Evolutionary conservation across 2,113 vertebrate species (phyloP), one percentile per base, ranked within the genome.

Genomic region (Phalacrocorax carbo): DNA sequence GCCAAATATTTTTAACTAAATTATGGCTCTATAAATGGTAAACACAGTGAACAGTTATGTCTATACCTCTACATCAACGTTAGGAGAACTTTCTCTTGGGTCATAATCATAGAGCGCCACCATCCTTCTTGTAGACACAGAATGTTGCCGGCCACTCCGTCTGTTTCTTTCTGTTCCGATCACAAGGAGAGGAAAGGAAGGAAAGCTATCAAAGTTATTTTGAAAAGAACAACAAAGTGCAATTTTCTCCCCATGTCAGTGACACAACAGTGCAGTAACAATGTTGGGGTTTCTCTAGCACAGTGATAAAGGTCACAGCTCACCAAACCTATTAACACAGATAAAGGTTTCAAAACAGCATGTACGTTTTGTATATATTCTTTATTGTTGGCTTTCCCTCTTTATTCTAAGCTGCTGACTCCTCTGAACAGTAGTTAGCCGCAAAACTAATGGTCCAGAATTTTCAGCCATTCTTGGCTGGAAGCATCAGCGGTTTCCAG

Each of bases 61-160:
- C 72, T 54, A 34, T 98, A 99, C 99, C 99, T 99, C 99, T 11
- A 99, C 99, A 1, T 99, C 99, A 70, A 99, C 98, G 46, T 99
- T 99, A 3, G 99, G 99, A 18, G 99, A 99, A 96, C 99, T 99
- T 83, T 99, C 99, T 61, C 99, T 86, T 2, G 99, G 99, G 72
- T 99, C 99, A 1, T 99, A 99, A 90, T 99, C 99, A 0, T 99
- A 99, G 52, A 99, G 98, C 0, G 99, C 99, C 94, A 99, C 99
- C 99, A 99, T 99, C 83, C 99, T 99, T 8, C 98, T 90, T 0
- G 99, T 99, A 1, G 97, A 88, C 86, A 97, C 93, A 0, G 98
- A 92, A 30, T 98, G 98, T 13, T 98, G 98, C 25, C 98, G 96
- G 26, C 98, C 97, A 1, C 98, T 98, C 13, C 99, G 97, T 27